phyloP scores from a whole-genome alignment of 1,140 invertebrate genomes.

The Zaprionus capensis region DNA sequence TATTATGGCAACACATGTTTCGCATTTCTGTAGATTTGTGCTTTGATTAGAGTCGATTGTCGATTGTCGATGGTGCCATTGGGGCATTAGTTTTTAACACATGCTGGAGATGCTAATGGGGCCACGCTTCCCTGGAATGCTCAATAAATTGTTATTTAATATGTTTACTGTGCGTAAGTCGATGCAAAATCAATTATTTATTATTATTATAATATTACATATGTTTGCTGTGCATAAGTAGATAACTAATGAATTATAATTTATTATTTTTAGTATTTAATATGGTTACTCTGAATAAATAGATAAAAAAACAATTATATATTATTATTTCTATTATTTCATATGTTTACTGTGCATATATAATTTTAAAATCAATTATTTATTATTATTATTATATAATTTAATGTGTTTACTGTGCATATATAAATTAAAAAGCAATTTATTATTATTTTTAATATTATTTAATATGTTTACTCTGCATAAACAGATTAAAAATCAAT shows the following conservation, averaged over 20 bases:
- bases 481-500: slow-evolving; percentile 42
- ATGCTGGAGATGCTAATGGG: slow-evolving; percentile 41
- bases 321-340: too few relatives aligned
- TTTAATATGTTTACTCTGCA: slow-evolving; percentile 51
- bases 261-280: too few relatives aligned
- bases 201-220: too few relatives aligned
- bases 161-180: neutral
- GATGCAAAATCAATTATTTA: too few relatives aligned
- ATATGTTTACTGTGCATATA: too few relatives aligned
- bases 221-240: too few relatives aligned
- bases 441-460: slow-evolving; percentile 34
- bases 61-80: slow-evolving; percentile 46
- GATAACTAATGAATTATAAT: too few relatives aligned
- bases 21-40: slow-evolving; percentile 63
- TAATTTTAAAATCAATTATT: too few relatives aligned
- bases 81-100: slow-evolving; percentile 64
- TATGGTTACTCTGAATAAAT: neutral
- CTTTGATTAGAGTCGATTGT: slow-evolving; percentile 52
- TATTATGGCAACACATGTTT: slow-evolving; percentile 65
- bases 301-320: too few relatives aligned
- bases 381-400: slow-evolving; percentile 37
- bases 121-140: slow-evolving; percentile 26
- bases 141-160: slow-evolving; percentile 71
- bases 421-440: slow-evolving; percentile 60
- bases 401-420: slow-evolving; percentile 45